Percentiles rank a stretch among this genome's conserved stretches.
Conservation (phyloP, 92 coral and sea anemone genomes). For the Zoanthus solanderi region DNA sequence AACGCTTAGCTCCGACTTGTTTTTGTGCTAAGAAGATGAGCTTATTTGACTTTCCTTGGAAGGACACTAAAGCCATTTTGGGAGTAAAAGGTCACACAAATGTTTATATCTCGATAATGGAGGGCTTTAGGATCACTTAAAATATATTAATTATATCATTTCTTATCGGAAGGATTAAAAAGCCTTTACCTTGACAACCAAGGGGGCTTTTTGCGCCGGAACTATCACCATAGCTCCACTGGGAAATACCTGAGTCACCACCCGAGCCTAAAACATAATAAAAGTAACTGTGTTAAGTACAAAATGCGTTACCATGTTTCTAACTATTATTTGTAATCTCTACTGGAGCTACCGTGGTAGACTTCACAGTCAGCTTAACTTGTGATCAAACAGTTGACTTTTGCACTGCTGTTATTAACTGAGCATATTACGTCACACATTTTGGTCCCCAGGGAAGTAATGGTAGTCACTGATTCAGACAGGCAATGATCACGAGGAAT, state of each 20-base stretch:
- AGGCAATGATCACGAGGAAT: background rate
- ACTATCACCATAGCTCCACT: background rate
- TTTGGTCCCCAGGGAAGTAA: background rate
- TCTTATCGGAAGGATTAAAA: background rate
- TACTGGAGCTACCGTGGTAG: background rate
- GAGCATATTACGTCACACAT: too few species aligned
- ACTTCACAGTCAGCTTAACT: too few species aligned
- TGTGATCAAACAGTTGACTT: too few species aligned
- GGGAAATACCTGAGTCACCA: constrained; percentile 22
- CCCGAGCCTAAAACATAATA: constrained; percentile 4
- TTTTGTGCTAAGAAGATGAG: too few species aligned
- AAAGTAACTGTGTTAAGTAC: background rate
- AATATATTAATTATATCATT: too few species aligned
- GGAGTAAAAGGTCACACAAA: too few species aligned
- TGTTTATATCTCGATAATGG: too few species aligned
- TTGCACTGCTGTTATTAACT: too few species aligned
- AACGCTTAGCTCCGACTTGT: too few species aligned
- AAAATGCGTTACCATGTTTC: background rate
- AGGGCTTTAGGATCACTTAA: background rate
- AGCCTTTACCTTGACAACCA: background rate
- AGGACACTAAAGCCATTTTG: too few species aligned
- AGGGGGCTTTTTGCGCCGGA: background rate
- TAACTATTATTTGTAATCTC: background rate
- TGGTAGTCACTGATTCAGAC: too few species aligned
- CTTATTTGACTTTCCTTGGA: too few species aligned